Evolutionary conservation across 2,888 invertebrate species (phyloP), one percentile per base, ranked within the genome.

Genomic region (Eumacrocentrus americanus): DNA sequence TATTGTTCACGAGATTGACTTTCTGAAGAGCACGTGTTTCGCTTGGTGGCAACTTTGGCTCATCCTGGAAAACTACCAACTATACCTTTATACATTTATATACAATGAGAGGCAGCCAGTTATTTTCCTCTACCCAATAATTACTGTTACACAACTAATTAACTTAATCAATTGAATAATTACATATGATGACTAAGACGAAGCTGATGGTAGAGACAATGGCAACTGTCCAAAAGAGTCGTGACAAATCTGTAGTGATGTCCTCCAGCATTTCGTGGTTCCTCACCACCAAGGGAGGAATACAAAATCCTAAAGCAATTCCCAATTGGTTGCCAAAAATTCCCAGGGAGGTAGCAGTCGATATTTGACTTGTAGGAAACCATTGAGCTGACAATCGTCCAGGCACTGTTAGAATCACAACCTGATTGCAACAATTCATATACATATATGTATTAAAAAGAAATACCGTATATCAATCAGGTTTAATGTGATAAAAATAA

Each of bases 241-340:
- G 57, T 3, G 68, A 73, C 0, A 82, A 63, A 58, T 81, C 79
- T 0, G 63, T 56, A 79, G 86, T 83, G 29, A 87, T 82, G 3
- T 81, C 77, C 0, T 81, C 82, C 0, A 79, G 40, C 35, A 82
- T 77, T 1, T 82, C 82, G 23, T 82, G 81, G 68, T 83, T 83
- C 60, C 69, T 77, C 1, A 86, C 83, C 18, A 85, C 63, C 57
- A 87, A 77, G 0, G 91, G 89, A 0, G 90, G 88, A 3, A 90
- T 62, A 4, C 91, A 79, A 74, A 91, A 92, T 48, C 90, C 89
- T 0, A 89, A 71, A 0, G 90, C 89, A 37, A 88, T 83, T 1
- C 91, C 84, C n/a, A 91, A 76, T 84, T 90, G 89, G 70, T 88
- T 88, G 3, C 91, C 91, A 72, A 91, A 89, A 16, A 91, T 86